Conservation (phyloP, 2,888 invertebrate genomes). For the Campoletis raptor region DNA sequence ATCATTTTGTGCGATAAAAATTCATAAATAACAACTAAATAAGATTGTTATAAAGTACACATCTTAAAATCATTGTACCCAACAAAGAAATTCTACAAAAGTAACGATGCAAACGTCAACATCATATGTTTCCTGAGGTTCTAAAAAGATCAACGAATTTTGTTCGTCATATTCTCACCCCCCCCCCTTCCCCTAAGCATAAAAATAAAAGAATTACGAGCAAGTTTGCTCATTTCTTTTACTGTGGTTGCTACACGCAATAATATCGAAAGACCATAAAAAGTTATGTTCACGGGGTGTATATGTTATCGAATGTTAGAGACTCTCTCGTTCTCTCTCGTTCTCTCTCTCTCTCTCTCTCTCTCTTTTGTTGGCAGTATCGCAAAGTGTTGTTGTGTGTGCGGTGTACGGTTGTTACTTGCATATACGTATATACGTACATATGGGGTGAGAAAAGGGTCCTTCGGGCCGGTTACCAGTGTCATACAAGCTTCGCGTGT, state of each 20-base stretch:
- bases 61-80: not conserved
- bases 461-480: conserved; percentile 60
- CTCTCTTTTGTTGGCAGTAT: not conserved
- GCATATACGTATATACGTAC: conserved; percentile 7
- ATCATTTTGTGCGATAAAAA: not conserved
- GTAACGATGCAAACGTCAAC: not conserved
- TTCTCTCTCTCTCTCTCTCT: no score
- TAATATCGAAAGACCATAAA: conserved; percentile 54
- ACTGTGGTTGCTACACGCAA: conserved; percentile 18
- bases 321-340: no score
- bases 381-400: conserved; percentile 6
- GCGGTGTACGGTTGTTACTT: conserved; percentile 10
- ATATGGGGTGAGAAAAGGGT: conserved; percentile 36
- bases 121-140: not conserved
- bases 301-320: conserved; percentile 8
- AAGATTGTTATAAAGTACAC: not conserved
- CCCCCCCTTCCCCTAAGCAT: not conserved
- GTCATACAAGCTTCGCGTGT: conserved; percentile 65
- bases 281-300: conserved; percentile 48
- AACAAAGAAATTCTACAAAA: not conserved
- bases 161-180: not conserved
- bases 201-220: conserved; percentile 11
- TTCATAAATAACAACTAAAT: not conserved
- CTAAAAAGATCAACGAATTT: not conserved
- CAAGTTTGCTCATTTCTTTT: conserved; percentile 19